Evolutionary conservation across 2,888 invertebrate species (phyloP).

Genomic region (Corythucha ciliata): DNA sequence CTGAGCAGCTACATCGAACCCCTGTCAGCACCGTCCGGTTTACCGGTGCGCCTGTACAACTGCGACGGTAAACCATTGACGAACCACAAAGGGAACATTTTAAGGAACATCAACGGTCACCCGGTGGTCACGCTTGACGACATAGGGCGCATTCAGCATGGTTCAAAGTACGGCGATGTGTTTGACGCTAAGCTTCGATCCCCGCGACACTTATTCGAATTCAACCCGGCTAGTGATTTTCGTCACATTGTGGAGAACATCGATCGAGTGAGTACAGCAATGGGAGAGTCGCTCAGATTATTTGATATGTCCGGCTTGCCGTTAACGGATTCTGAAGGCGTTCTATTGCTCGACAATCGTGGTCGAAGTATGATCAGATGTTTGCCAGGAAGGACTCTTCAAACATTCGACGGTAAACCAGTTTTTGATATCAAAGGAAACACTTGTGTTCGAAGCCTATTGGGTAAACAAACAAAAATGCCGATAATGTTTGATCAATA

Average conservation of each 20-base stretch:
- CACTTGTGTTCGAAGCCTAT: slow-evolving; percentile 7
- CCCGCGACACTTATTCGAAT: too few relatives aligned
- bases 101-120: slow-evolving; percentile 23
- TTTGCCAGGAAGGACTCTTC: slow-evolving; percentile 3
- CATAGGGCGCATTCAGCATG: slow-evolving; percentile 18
- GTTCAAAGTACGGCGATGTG: slow-evolving; percentile 12
- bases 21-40: slow-evolving; percentile 17
- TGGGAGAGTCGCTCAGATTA: slow-evolving; percentile 20
- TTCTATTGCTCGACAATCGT: slow-evolving; percentile 16
- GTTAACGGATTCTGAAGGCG: slow-evolving; percentile 23
- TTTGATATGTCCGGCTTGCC: slow-evolving; percentile 26
- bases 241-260: slow-evolving; percentile 1
- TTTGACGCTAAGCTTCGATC: too few relatives aligned
- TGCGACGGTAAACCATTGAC: slow-evolving; percentile 24
- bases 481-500: slow-evolving; percentile 21
- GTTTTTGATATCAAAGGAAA: slow-evolving; percentile 25
- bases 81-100: slow-evolving; percentile 16
- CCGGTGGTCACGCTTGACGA: slow-evolving; percentile 14
- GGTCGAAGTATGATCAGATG: slow-evolving; percentile 20
- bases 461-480: neutral
- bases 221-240: slow-evolving; percentile 13
- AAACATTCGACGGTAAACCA: slow-evolving; percentile 13
- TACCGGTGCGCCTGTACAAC: slow-evolving; percentile 23
- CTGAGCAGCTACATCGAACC: slow-evolving; percentile 4
- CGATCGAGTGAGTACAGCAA: slow-evolving; percentile 10